Percentiles rank a stretch among this genome's conserved stretches.
These are phyloP conservation scores for Mesembrinibis cayennensis DNA, from an alignment of 2,113 vertebrate genomes.

Conservation along the genomic window DNA sequence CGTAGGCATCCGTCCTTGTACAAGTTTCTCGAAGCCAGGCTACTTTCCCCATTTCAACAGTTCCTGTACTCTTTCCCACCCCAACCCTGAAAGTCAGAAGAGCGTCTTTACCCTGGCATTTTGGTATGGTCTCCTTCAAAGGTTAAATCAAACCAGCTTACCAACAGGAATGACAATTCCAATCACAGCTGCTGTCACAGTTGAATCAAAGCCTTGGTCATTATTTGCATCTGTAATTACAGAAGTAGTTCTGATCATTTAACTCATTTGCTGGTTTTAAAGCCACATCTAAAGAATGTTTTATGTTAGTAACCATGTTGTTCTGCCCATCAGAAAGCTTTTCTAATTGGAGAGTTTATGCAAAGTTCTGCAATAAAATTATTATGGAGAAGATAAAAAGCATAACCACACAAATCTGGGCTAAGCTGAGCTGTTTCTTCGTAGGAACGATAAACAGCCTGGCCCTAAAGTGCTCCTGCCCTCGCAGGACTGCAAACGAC, in stretches of 20 bases:
- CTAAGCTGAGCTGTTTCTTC: background rate
- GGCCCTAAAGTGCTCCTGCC: background rate
- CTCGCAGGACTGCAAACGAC: fast-evolving
- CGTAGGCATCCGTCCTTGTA: background rate
- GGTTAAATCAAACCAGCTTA: conserved; percentile 71
- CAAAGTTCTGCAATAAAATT: background rate
- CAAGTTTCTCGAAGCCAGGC: background rate
- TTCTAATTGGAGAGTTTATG: background rate
- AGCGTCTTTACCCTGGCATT: background rate
- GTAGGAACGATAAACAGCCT: fast-evolving
- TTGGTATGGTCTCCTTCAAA: background rate
- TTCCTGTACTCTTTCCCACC: background rate
- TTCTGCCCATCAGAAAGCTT: background rate
- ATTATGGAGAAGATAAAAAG: background rate
- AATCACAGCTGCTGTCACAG: conserved; percentile 90
- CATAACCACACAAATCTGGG: fast-evolving
- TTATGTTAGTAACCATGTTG: background rate
- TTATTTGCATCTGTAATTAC: conserved; percentile 82
- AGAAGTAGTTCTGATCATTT: conserved; percentile 15
- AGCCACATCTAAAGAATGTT: background rate
- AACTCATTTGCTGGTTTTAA: background rate
- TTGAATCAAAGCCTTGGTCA: conserved; percentile 86
- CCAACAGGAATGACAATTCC: conserved; percentile 93
- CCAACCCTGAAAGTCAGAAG: background rate
- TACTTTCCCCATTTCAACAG: background rate